Evolutionary conservation across 2,888 invertebrate species (phyloP).

Genomic region (Drosophila glabriapex): DNA sequence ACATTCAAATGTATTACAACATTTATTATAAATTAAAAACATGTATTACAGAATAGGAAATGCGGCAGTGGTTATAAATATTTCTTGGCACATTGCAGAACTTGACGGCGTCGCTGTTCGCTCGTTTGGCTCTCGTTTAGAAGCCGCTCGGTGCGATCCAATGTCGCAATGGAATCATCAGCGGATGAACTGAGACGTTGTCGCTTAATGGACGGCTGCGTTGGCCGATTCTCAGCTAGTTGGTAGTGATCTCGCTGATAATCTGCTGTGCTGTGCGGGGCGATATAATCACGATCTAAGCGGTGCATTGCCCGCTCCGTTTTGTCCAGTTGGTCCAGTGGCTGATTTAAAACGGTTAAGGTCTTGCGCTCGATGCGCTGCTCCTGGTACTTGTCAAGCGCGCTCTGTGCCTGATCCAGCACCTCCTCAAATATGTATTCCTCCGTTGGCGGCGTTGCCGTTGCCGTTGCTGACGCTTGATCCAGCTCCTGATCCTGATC

Average conservation of each 20-base stretch:
- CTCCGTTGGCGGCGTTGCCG: neutral
- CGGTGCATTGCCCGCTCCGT: constrained; percentile 21
- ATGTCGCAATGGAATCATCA: constrained; percentile 3
- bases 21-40: neutral
- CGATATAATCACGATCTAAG: neutral
- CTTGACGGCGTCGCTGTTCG: constrained; percentile 33
- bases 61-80: constrained; percentile 22
- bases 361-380: constrained; percentile 20
- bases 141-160: constrained; percentile 30
- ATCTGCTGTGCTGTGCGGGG: neutral
- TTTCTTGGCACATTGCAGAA: constrained; percentile 43
- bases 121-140: constrained; percentile 10
- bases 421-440: constrained; percentile 37
- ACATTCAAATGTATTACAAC: neutral
- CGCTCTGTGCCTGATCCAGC: constrained; percentile 37
- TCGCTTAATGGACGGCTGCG: constrained; percentile 23
- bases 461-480: neutral
- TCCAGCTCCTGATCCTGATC: constrained; percentile 2
- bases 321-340: constrained; percentile 9
- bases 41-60: neutral
- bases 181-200: constrained; percentile 1
- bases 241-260: constrained; percentile 2
- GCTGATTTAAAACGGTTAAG: constrained; percentile 33
- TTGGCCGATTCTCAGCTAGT: constrained; percentile 21
- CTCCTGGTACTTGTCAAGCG: constrained; percentile 28